phyloP scores from a whole-genome alignment of 2,113 vertebrate genomes.

The Ciconia maguari region DNA sequence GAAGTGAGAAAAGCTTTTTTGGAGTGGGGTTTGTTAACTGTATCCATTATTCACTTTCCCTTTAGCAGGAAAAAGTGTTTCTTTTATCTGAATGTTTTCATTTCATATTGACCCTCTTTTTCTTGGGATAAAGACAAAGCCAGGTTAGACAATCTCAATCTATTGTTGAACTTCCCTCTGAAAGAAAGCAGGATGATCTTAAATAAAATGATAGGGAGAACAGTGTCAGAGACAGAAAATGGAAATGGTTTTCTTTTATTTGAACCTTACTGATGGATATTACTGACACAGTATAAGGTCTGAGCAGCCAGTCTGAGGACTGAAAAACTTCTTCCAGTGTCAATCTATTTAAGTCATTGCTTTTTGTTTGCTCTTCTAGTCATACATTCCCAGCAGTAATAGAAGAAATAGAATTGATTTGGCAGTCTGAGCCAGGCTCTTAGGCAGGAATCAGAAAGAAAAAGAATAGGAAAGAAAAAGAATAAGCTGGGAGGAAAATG shows the following conservation, averaged over 20 bases:
- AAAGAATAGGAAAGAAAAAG: background rate
- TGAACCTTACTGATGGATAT: background rate
- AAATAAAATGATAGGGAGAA: background rate
- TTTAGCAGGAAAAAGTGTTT: background rate
- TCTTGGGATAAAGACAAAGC: background rate
- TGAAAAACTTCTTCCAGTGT: background rate
- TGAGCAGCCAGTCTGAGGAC: background rate
- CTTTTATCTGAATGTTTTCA: background rate
- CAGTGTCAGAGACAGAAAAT: background rate
- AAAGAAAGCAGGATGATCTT: background rate
- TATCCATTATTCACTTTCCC: background rate
- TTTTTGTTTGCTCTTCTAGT: slow-evolving; percentile 21
- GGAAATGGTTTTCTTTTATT: background rate
- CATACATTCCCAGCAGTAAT: background rate
- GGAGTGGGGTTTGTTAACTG: background rate
- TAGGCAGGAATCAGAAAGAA: background rate
- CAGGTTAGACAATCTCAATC: background rate
- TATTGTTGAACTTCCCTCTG: background rate
- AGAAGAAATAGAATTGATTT: slow-evolving; percentile 28
- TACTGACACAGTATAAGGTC: background rate
- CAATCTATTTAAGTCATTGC: background rate
- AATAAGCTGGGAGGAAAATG: background rate
- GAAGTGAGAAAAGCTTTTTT: background rate
- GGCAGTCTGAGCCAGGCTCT: background rate
- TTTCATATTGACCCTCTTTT: background rate